phyloP scores from a whole-genome alignment of 2,888 invertebrate species.

The Crocallis elinguaria region DNA sequence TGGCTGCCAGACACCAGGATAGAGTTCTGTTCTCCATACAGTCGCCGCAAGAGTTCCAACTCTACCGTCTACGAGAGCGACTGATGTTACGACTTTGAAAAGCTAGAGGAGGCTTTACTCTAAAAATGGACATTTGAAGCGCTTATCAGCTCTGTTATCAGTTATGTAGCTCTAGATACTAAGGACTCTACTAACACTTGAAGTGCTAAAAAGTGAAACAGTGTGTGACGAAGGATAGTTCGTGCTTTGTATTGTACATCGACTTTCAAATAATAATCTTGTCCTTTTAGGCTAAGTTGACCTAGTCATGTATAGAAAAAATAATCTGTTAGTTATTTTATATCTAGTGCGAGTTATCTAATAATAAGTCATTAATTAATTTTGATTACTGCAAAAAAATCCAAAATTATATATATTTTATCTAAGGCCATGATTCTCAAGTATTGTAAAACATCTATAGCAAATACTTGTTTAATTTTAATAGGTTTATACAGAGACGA shows the following conservation, averaged over 20 bases:
- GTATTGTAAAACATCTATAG: too few relatives aligned
- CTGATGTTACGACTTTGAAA: slow-evolving; percentile 78
- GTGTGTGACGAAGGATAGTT: slow-evolving; percentile 2
- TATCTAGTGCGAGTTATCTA: slow-evolving; percentile 19
- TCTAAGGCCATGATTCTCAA: too few relatives aligned
- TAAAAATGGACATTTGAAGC: slow-evolving; percentile 43
- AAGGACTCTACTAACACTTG: not conserved
- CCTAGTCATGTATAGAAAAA: slow-evolving; percentile 16
- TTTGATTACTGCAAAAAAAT: too few relatives aligned
- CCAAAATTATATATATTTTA: too few relatives aligned
- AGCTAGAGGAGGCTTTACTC: slow-evolving; percentile 76
- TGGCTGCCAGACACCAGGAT: slow-evolving; percentile 81
- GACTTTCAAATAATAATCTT: not conserved
- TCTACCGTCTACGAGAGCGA: slow-evolving; percentile 81
- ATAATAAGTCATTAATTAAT: slow-evolving; percentile 5
- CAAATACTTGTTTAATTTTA: too few relatives aligned
- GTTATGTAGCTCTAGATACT: not conserved
- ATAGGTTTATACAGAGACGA: too few relatives aligned
- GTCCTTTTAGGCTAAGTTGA: slow-evolving; percentile 1
- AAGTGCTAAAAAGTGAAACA: slow-evolving; percentile 3
- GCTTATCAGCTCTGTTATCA: not conserved
- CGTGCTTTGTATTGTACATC: slow-evolving; percentile 10
- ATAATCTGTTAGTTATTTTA: not conserved
- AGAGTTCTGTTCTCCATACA: slow-evolving; percentile 76
- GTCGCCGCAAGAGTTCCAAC: slow-evolving; percentile 74